Evolutionary conservation across 2,113 vertebrate species (phyloP), one percentile per base, ranked within the genome.

Genomic region (Apodemus sylvaticus): DNA sequence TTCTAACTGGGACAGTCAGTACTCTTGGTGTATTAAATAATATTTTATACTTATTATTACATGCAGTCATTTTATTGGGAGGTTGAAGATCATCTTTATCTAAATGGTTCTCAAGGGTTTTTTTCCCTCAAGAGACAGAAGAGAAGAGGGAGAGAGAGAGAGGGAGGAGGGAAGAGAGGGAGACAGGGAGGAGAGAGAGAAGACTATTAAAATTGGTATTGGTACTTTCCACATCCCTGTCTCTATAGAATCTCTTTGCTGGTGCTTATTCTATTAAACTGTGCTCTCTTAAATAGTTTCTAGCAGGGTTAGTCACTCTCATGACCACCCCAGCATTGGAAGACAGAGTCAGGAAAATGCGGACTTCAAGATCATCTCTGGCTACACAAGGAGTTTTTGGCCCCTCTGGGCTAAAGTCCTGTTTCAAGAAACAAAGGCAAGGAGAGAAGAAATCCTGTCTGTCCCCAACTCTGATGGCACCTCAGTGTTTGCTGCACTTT

Each of bases 51-150:
- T 45, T 78, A 85, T 36, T 93, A 66, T 64, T 45, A n/a, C 39
- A 29, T 29, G 3, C 31, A 90, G 11, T 85, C 55, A 17, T 26
- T 60, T 70, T 91, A 70, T 60, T 34, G 20, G 31, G 12, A 79
- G 17, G 1, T 85, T 90, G 36, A 90, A 34, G 20, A 48, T 22
- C 45, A 94, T 76, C 45, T 83, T 16, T 51, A 86, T 94, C 90
- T 87, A 86, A 81, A 64, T 17, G 39, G 79, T 91, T 81, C 90
- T 95, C 94, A 85, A 39, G 58, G 58, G 17, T 58, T 39, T 24
- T 85, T 31, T 48, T n/a, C 73, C 45, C 26, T 29, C 62, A 29
- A 62, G 62, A 64, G 26, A 29, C 62, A 64, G 62, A 64, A 26
- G 26, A 64, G 62, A 64, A 12, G 10, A 26, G 26, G 20, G 24